Conservation (phyloP, 35 echinoderm and acorn worm species). For the Chiridota heheva region DNA sequence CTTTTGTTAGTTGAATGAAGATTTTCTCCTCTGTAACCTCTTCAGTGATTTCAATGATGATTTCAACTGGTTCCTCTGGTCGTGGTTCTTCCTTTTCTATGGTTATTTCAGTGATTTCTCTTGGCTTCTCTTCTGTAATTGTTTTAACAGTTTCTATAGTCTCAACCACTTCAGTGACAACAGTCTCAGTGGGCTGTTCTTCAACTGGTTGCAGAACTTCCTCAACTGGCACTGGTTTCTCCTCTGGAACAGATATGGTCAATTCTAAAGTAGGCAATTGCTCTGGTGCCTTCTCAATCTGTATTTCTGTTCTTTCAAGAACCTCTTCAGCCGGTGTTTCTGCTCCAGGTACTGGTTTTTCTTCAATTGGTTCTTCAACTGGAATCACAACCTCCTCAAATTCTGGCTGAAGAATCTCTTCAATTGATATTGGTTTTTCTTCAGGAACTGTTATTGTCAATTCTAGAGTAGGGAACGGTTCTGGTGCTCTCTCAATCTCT, state of each 20-base stretch:
- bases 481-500: slow-evolving; percentile 6
- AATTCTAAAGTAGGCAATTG: slow-evolving; percentile 47
- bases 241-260: slow-evolving; percentile 38
- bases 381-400: slow-evolving; percentile 65
- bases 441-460: not conserved
- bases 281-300: slow-evolving; percentile 53
- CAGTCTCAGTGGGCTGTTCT: not conserved
- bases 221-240: slow-evolving; percentile 25
- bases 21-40: not conserved
- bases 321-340: slow-evolving; percentile 32
- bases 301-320: slow-evolving; percentile 40
- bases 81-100: slow-evolving; percentile 55
- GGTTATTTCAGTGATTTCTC: slow-evolving; percentile 44
- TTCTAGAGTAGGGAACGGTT: slow-evolving; percentile 15
- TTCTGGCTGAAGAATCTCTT: slow-evolving; percentile 38
- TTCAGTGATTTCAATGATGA: not conserved
- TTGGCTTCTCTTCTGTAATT: slow-evolving; percentile 20
- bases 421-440: slow-evolving; percentile 41
- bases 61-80: slow-evolving; percentile 7
- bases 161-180: not conserved
- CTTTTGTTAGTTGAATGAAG: slow-evolving; percentile 29
- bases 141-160: slow-evolving; percentile 11
- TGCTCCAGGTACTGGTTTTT: slow-evolving; percentile 9
- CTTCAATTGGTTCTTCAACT: slow-evolving; percentile 20
- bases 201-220: no score